Percentiles rank a stretch among this genome's conserved stretches.
Conservation (phyloP, 2,113 vertebrate genomes). For the Rhinolophus ferrumequinum region DNA sequence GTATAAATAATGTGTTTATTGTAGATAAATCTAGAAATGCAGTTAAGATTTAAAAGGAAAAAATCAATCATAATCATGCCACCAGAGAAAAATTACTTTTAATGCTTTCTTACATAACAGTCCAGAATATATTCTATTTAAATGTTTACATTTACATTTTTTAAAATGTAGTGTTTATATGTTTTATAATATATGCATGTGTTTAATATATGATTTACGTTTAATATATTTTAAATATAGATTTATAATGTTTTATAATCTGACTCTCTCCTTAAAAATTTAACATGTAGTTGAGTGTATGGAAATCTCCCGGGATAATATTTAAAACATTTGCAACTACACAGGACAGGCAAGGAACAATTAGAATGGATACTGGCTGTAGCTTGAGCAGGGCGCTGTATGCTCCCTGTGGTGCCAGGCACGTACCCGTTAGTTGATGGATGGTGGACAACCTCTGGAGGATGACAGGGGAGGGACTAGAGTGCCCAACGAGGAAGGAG, state of each 20-base stretch:
- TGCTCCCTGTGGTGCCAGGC: neutral
- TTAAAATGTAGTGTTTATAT: neutral
- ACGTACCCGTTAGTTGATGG: neutral
- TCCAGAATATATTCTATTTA: neutral
- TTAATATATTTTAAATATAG: neutral
- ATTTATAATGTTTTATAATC: neutral
- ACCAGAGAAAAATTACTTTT: neutral
- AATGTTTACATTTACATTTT: neutral
- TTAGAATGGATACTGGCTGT: neutral
- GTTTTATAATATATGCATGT: neutral
- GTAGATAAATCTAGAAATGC: neutral
- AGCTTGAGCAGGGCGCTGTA: neutral
- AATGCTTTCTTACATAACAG: neutral
- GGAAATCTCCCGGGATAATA: neutral
- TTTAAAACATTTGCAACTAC: neutral
- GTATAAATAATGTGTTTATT: conserved; percentile 20
- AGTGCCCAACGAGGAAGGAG: neutral
- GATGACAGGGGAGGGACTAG: neutral
- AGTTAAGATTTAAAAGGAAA: neutral
- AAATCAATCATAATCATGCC: neutral
- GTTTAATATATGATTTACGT: neutral
- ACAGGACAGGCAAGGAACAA: neutral
- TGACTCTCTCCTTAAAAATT: neutral
- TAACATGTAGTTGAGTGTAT: neutral
- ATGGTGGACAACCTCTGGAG: neutral